Base-by-base conservation (phyloP, 2,113 vertebrate species). In the Misgurnus mizolepis region DNA sequence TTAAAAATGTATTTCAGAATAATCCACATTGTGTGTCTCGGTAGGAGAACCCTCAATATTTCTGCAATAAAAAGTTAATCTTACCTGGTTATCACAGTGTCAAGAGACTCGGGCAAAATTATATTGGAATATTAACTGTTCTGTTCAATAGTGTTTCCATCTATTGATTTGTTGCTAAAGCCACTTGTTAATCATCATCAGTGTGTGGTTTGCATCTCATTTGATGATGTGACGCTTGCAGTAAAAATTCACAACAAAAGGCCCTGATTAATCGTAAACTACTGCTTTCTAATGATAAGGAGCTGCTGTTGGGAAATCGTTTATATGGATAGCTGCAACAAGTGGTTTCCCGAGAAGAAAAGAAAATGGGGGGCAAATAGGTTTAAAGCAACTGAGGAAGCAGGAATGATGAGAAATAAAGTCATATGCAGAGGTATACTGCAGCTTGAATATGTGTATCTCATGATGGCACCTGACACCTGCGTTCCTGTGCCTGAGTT, bases 151-250 rank as follows among this genome's bases (percentile, higher is more conserved):
- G 67, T 67, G 65, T 76, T 80, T 56, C 76, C 70, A 61, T 79
- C 45, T 49, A 79, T 83, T 76, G 76, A 83, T 82, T 81, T 76
- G 55, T 60, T 18, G 65, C 43, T 79, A 12, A 27, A 71, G 74
- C 27, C 18, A 73, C 68, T 39, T 27, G 50, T 62, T 74, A 74
- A 74, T 79, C 64, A 74, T 74, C 78, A 82, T 82, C 58, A 67
- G 40, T 62, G 40, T 41, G 17, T 7, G 61, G 5, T 27, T 18
- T 4, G 47, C 41, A 68, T 11, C 70, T 39, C 53, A 39, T 34
- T 40, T 1, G 3, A 5, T 22, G 18, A 10, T 49, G 15, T 49
- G 50, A 27, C 17, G 22, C 50, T 74, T 41, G 58, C 14, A 22
- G 22, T 66, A 67, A 76, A 7, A 8, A 55, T 65, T 17, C 61